Evolutionary conservation across 2,888 invertebrate genomes (phyloP), one percentile per base, ranked within the genome.

Genomic region (Diabrotica balteata): DNA sequence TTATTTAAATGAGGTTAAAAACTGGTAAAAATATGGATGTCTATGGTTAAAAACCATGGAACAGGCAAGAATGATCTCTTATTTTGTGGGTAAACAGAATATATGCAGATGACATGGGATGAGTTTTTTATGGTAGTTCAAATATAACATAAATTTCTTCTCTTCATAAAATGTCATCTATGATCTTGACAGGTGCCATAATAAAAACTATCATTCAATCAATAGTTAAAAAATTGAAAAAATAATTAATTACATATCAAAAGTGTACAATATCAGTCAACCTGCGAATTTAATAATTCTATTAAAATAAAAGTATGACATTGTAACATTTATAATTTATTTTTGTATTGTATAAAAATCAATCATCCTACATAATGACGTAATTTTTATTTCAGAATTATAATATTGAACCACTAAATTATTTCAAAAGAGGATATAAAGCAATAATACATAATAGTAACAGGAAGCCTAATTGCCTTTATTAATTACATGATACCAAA

Each of bases 331-430:
- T 59, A 5, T 10, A 60, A 50, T n/a, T 50, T 8, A 32, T 47
- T 47, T 4, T 47, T 6, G 3, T 47, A 8, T 60, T 9, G 4
- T 22, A 32, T 32, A 60, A 50, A 60, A n/a, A 10, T 11, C 49
- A n/a, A 52, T 53, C 8, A 17, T 46, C 8, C 7, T 50, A 46
- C 59, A 46, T 7, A 42, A 59, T 69, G 66, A 69, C 69, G 63
- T 66, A 69, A 69, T 69, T 66, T 61, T 67, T 63, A 66, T 69
- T 69, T 69, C 47, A 69, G 62, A 54, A 54, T 53, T 66, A 50
- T 45, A 42, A 62, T 63, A 66, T 63, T 54, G 59, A 62, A 59
- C 58, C 32, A 64, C 51, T 64, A 64, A 64, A 64, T 47, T 62
- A 62, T 64, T 64, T 58, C 64, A 5, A 51, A 58, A 58, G 45